Base-by-base conservation (phyloP, 2,113 vertebrate species). In the Eurypyga helias region DNA sequence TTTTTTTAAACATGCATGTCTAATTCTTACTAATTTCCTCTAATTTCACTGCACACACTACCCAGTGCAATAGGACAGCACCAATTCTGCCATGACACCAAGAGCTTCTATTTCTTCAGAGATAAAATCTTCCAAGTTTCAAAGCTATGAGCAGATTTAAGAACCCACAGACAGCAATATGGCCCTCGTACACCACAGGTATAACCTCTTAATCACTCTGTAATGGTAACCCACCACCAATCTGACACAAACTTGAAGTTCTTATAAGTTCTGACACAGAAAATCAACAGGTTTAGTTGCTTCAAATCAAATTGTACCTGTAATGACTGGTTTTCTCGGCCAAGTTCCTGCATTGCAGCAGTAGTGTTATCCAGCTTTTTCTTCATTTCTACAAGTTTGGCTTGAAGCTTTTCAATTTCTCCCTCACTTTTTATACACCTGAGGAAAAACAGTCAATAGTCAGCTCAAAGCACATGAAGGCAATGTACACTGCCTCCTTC, bases 391-490 rank as follows among this genome's bases (percentile, higher is more conserved):
- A 99, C 81, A 62, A 99, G 97, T 98, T 99, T 99, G 96, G 98
- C 97, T 97, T 99, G 99, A 94, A 99, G 98, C 85, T 99, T 99
- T 98, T 99, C 99, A n/a, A 99, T 99, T 98, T 99, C 99, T 10
- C 99, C 98, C 94, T 99, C 99, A n/a, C 99, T 99, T 96, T 99
- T 99, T 89, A 99, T 99, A 97, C 99, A 99, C 93, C 99, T 99
- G 87, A 52, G 70, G 54, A 76, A 54, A 85, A 71, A 96, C 1
- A 87, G 25, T 17, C 90, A 94, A 85, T 3, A 85, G 20, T 76
- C 19, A 67, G 60, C 58, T 69, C 73, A 55, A 88, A 82, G 65
- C 52, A 77, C 20, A 38, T 28, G 43, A 81, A 81, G 60, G 26
- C 34, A 46, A 79, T 1, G 15, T 13, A 38, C 38, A 41, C 48